phyloP scores from a whole-genome alignment of 2,113 vertebrate genomes.

The Riparia riparia region DNA sequence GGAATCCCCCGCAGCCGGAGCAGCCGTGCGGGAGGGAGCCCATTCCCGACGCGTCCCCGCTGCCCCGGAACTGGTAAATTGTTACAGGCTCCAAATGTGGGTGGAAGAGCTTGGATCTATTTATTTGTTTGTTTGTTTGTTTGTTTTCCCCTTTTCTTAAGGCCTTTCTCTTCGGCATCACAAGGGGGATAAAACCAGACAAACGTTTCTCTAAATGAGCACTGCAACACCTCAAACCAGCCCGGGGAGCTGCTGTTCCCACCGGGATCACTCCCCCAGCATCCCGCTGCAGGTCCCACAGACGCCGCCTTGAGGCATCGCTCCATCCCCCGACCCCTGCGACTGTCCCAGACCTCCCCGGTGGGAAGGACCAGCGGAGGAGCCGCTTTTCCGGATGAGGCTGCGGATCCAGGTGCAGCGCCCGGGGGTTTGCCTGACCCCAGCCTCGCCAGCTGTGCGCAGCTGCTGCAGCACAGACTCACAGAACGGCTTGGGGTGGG shows the following conservation, averaged over 20 bases:
- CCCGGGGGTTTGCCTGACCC: background rate
- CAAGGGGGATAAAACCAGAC: background rate
- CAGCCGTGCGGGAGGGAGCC: background rate
- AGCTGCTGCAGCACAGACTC: background rate
- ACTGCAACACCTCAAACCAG: rapidly evolving
- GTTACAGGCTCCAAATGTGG: background rate
- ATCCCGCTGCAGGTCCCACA: rapidly evolving
- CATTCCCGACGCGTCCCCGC: background rate
- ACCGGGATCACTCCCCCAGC: rapidly evolving
- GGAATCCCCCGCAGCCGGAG: background rate
- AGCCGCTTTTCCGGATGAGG: rapidly evolving
- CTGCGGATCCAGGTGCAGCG: background rate
- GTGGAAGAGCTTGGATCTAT: rapidly evolving
- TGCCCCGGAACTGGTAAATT: background rate
- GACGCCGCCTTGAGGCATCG: rapidly evolving
- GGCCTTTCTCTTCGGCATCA: background rate
- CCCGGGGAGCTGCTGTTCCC: background rate
- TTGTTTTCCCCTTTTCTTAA: background rate
- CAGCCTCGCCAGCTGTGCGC: background rate
- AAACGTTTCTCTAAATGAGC: rapidly evolving
- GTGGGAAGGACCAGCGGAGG: rapidly evolving
- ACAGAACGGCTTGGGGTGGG: background rate
- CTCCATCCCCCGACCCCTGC: rapidly evolving
- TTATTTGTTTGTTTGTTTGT: too few relatives aligned
- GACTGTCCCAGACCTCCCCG: rapidly evolving